Base-by-base conservation (phyloP, 2,797 vertebrate genomes). In the Pagetopsis macropterus region DNA sequence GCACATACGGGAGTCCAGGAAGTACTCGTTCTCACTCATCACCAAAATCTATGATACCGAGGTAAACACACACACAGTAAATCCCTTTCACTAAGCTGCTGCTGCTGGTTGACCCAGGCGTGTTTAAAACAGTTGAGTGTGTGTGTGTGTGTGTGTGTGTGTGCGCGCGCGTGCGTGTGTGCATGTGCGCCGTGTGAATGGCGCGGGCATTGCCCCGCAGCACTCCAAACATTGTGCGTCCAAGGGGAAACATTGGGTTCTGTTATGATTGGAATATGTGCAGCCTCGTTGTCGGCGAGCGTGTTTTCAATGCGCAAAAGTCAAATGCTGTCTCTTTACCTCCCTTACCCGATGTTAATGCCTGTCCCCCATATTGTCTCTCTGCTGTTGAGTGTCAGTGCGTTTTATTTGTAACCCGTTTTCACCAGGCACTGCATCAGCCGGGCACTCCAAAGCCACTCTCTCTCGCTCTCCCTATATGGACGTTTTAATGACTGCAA, bases 41-140 rank as follows among this genome's bases (percentile, higher is more conserved):
- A 95, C 95, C 85, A 93, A 95, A 89, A 95, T 95, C 89, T 95
- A 95, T 87, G 95, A 95, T 91, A 95, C 95, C 2, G 95, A 95
- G 95, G 95, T 95, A 93, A 91, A 87, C 60, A 86, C 63, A 59
- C 3, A 1, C 41, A 49, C 19, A 48, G 23, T 50, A 62, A 76
- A 79, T 64, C 65, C 44, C 60, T 37, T 41, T n/a, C 75, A 48
- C 68, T 65, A 54, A 77, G 62, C 77, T 69, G 59, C 76, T 40
- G 68, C 77, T 67, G 56, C 75, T 41, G 40, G 33, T 70, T 50
- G 48, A 51, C 57, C 69, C 48, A 19, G 37, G n/a, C 51, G 13
- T 78, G 63, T 72, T 81, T 76, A 15, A 52, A 74, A 65, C 67
- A 58, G 37, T 64, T 81, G 56, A 70, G 52, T 66, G 51, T 52